phyloP scores from a whole-genome alignment of 2,797 vertebrate genomes.

The Anguilla pacifica region DNA sequence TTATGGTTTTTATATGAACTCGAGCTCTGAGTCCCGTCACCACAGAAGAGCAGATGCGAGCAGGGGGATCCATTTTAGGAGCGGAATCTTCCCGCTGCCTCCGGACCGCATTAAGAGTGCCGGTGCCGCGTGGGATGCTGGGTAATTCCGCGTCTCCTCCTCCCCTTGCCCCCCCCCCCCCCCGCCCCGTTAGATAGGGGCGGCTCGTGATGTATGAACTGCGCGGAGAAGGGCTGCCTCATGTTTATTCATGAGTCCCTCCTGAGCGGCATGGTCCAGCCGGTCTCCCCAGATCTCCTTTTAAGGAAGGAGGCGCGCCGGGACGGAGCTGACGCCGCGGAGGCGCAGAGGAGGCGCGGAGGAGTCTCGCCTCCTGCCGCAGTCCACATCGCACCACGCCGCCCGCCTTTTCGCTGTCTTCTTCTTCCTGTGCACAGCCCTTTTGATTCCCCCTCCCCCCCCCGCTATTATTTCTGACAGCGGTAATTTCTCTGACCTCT shows the following conservation, averaged over 20 bases:
- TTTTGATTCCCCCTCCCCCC: slow-evolving; percentile 4
- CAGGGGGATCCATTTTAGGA: slow-evolving; percentile 63
- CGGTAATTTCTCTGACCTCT: slow-evolving; percentile 28
- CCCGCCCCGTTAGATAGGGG: slow-evolving; percentile 73
- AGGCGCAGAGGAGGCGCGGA: slow-evolving; percentile 58
- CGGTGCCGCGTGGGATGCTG: slow-evolving; percentile 61
- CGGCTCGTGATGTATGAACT: slow-evolving; percentile 78
- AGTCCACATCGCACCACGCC: slow-evolving; percentile 38
- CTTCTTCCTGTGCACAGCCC: not conserved
- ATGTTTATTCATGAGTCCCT: slow-evolving; percentile 80
- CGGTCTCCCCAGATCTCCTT: slow-evolving; percentile 70
- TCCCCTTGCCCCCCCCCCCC: slow-evolving; percentile 63
- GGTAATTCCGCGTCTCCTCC: slow-evolving; percentile 62
- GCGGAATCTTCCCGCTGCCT: slow-evolving; percentile 47
- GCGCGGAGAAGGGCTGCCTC: slow-evolving; percentile 70
- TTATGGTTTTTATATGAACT: not conserved
- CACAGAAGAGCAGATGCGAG: slow-evolving; percentile 55
- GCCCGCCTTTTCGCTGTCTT: slow-evolving; percentile 24
- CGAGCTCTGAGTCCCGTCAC: not conserved
- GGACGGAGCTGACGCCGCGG: slow-evolving; percentile 77
- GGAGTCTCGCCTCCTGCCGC: slow-evolving; percentile 52
- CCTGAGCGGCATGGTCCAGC: slow-evolving; percentile 67
- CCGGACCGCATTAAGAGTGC: slow-evolving; percentile 54
- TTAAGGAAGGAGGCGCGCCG: slow-evolving; percentile 76
- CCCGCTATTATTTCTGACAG: slow-evolving; percentile 26